Percentiles rank a stretch among this genome's conserved stretches.
phyloP scores from a whole-genome alignment of 2,113 vertebrate species.

The Eidolon helvum region DNA sequence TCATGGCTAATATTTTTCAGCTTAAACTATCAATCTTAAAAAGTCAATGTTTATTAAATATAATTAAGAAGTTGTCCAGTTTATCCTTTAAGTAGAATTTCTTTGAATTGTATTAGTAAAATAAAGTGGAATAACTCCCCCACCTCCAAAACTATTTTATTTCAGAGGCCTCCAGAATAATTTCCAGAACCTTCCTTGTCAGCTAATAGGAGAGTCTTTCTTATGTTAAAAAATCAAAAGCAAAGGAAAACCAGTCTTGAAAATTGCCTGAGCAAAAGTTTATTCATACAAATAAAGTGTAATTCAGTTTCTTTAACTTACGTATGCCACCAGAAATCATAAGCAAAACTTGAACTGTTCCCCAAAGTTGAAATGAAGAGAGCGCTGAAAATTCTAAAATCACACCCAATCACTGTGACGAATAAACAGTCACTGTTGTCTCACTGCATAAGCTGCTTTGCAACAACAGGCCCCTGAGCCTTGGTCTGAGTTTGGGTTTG shows the following conservation, averaged over 20 bases:
- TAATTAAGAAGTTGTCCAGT: neutral
- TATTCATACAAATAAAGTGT: neutral
- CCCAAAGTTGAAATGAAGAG: neutral
- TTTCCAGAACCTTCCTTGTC: neutral
- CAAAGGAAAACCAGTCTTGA: neutral
- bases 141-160: neutral
- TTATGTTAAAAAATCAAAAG: neutral
- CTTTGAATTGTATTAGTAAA: neutral
- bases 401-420: neutral
- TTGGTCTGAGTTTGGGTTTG: neutral
- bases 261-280: neutral
- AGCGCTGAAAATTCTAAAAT: no score
- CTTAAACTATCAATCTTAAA: conserved; percentile 19
- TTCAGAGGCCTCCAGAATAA: neutral
- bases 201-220: neutral
- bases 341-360: neutral
- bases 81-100: neutral
- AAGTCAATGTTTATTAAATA: neutral
- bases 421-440: neutral
- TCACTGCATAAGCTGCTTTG: no score
- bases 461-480: neutral
- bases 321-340: neutral
- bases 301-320: neutral
- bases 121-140: neutral
- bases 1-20: neutral